phyloP scores from a whole-genome alignment of 1,140 invertebrate genomes.

The Cephus cinctus region DNA sequence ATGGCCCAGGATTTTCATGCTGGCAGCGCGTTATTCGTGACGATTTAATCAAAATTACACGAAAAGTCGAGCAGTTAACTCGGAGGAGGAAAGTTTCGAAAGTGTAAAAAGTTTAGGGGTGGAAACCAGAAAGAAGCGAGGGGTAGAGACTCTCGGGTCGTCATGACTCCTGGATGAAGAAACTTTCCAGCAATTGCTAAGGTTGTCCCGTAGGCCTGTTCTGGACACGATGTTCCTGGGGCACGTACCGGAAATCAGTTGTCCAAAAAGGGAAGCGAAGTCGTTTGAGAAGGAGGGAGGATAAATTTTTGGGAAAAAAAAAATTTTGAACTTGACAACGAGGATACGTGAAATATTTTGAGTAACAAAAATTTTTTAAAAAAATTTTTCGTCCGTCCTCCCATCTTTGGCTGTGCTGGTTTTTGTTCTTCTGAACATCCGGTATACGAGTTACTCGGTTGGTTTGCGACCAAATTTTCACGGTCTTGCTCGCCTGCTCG shows the following conservation, averaged over 20 bases:
- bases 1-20: too few relatives aligned
- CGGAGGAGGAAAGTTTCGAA: neutral
- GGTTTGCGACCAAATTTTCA: too few relatives aligned
- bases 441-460: too few relatives aligned
- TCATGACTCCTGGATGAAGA: slow-evolving; percentile 14
- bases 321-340: too few relatives aligned
- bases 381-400: too few relatives aligned
- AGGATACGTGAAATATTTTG: too few relatives aligned
- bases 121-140: neutral
- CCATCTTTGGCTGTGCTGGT: too few relatives aligned
- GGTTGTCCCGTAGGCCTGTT: slow-evolving; percentile 2
- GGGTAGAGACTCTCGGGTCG: slow-evolving; percentile 4
- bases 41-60: slow-evolving; percentile 11
- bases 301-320: too few relatives aligned
- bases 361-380: too few relatives aligned
- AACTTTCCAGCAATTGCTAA: slow-evolving; percentile 15
- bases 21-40: too few relatives aligned
- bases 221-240: slow-evolving; percentile 6
- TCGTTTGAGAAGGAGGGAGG: neutral
- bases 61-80: neutral
- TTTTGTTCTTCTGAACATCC: too few relatives aligned
- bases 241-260: slow-evolving; percentile 4
- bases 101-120: slow-evolving; percentile 4
- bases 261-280: neutral
- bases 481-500: too few relatives aligned